Evolutionary conservation across 2,888 invertebrate genomes (phyloP).

Genomic region (Heteromyza rotundicornis): DNA sequence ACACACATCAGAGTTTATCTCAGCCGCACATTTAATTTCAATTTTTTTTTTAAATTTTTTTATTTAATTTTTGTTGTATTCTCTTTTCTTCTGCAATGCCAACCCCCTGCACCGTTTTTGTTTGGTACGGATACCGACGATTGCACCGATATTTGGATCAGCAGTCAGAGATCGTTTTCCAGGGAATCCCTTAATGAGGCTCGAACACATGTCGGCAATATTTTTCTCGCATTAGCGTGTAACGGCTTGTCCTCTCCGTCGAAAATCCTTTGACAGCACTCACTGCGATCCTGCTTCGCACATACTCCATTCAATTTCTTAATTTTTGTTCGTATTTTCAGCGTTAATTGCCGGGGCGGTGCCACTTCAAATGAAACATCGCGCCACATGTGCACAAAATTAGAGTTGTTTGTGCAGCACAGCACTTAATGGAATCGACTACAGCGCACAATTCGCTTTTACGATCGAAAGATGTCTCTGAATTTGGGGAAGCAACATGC

Average conservation of each 20-base stretch:
- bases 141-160: no score
- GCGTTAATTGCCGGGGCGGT: slow-evolving; percentile 23
- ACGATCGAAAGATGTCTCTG: background rate
- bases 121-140: background rate
- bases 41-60: background rate
- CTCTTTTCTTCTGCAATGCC: background rate
- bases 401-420: background rate
- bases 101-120: background rate
- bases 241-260: background rate
- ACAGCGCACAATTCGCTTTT: background rate
- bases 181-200: slow-evolving; percentile 34
- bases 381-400: slow-evolving; percentile 25
- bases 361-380: slow-evolving; percentile 14
- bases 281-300: no score
- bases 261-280: slow-evolving; percentile 20
- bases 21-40: no score
- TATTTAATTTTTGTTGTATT: background rate
- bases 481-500: no score
- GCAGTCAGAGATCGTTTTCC: slow-evolving; percentile 21
- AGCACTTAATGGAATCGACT: background rate
- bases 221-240: slow-evolving; percentile 19
- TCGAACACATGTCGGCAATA: slow-evolving; percentile 35
- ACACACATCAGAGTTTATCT: no score
- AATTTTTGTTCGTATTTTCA: slow-evolving; percentile 12
- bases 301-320: background rate